phyloP scores from a whole-genome alignment of 2,797 vertebrate genomes.

The Hemibagrus guttatus region DNA sequence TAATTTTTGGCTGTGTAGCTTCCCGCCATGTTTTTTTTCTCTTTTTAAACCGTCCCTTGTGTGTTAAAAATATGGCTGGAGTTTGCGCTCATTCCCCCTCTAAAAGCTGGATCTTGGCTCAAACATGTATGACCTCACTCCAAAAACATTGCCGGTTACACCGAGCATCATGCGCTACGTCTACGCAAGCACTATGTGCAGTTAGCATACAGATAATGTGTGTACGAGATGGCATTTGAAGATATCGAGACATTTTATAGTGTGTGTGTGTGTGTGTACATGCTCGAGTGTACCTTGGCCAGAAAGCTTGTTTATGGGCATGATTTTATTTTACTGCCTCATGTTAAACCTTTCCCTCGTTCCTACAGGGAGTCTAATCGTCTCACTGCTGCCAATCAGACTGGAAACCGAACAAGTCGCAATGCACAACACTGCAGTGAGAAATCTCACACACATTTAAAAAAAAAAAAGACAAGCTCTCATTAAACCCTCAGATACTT shows the following conservation, averaged over 20 bases:
- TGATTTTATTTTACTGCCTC: slow-evolving; percentile 11
- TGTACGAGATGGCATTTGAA: neutral
- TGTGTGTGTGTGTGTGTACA: neutral
- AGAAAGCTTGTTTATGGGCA: slow-evolving; percentile 12
- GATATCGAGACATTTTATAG: neutral
- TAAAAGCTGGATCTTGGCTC: neutral
- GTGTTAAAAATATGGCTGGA: neutral
- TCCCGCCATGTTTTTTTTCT: neutral
- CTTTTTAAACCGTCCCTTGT: slow-evolving; percentile 8
- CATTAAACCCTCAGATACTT: neutral
- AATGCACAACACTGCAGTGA: neutral
- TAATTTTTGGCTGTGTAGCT: neutral
- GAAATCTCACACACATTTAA: neutral
- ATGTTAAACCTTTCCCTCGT: neutral
- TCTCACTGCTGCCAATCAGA: slow-evolving; percentile 20
- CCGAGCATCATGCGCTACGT: no score
- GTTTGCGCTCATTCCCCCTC: neutral
- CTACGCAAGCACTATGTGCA: neutral
- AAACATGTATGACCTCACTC: neutral
- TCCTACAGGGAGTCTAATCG: neutral
- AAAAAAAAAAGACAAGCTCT: neutral
- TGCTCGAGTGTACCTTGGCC: neutral
- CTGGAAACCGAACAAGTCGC: neutral
- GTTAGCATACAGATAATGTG: neutral
- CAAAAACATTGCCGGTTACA: neutral